A percentile compares a stretch with the other conserved stretches of the same genome.
Evolutionary conservation across 1,140 invertebrate species (phyloP).

Genomic region (Trypoxylus dichotomus): DNA sequence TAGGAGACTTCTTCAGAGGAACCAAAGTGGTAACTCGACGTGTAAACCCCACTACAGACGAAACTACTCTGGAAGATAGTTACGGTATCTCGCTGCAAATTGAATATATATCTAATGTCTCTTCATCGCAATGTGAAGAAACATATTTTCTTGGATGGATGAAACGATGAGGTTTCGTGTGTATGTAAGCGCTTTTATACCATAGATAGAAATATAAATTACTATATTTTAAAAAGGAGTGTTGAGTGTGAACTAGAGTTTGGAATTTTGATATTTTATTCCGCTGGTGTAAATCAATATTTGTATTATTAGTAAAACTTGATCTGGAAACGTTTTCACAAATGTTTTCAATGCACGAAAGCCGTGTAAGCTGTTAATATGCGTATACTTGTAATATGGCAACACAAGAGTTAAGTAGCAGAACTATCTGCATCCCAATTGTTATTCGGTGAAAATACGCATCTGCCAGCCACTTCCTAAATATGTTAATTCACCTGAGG

Average conservation of each 20-base stretch:
- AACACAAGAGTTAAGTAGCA: neutral
- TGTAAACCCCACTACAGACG: no score
- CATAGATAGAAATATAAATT: neutral
- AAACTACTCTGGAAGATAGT: no score
- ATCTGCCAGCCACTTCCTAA: neutral
- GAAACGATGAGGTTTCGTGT: neutral
- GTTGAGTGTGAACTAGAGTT: neutral
- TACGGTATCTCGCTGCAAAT: no score
- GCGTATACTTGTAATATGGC: neutral
- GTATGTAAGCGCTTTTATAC: neutral
- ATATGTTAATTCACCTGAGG: neutral
- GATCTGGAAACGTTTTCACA: no score
- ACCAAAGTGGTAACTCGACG: no score
- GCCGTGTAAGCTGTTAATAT: neutral
- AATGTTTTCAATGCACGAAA: neutral
- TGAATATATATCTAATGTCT: no score
- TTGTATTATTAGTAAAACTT: neutral
- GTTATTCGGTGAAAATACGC: neutral
- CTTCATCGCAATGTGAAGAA: no score
- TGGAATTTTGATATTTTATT: no score
- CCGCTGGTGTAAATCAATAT: neutral
- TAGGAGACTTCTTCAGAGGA: no score
- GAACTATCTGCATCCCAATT: neutral
- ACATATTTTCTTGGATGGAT: neutral
- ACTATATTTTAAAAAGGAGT: neutral